Evolutionary conservation across 2,888 invertebrate species (phyloP).

Genomic region (Saturnia pavonia): DNA sequence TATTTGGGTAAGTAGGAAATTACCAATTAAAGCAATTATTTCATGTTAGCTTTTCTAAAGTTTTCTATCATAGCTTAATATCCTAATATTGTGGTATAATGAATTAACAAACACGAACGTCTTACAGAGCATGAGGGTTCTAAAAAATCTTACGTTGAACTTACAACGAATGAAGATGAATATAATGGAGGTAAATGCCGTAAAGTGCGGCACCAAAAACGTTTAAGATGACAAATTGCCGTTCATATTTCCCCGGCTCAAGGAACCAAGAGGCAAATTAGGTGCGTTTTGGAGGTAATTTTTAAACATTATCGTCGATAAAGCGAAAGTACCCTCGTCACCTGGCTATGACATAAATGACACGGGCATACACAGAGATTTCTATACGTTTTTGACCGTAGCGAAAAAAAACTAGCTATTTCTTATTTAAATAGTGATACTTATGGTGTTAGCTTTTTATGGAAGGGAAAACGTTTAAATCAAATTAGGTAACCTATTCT

Average conservation of each 20-base stretch:
- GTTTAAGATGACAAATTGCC: constrained; percentile 49
- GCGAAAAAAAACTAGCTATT: neutral
- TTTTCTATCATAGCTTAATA: no score
- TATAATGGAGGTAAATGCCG: constrained; percentile 10
- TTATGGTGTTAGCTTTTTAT: neutral
- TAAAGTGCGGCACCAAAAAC: constrained; percentile 7
- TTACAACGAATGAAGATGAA: constrained; percentile 11
- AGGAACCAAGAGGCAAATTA: constrained; percentile 59
- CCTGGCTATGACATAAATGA: constrained; percentile 13
- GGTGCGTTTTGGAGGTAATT: constrained; percentile 43
- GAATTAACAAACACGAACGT: neutral
- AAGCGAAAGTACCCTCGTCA: constrained; percentile 32
- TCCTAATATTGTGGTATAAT: neutral
- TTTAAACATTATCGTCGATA: constrained; percentile 57
- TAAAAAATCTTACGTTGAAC: constrained; percentile 8
- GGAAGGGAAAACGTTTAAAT: neutral
- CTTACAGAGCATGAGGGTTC: neutral
- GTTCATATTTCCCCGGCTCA: constrained; percentile 53
- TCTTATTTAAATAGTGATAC: neutral
- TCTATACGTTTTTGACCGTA: neutral
- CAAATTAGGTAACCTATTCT: no score
- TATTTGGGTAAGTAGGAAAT: neutral
- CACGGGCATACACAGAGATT: neutral
- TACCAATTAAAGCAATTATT: no score
- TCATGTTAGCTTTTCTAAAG: no score